Evolutionary conservation across 2,888 invertebrate genomes (phyloP), one percentile per base, ranked within the genome.

Genomic region (Sepiola atlantica): DNA sequence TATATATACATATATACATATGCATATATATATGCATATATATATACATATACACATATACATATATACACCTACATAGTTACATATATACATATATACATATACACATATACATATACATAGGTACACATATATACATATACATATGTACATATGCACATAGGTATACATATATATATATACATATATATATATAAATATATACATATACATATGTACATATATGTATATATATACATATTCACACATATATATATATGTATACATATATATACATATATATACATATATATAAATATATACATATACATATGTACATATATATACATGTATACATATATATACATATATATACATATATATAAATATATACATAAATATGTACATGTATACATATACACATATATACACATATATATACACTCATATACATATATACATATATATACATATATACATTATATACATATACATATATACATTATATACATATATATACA

Each of bases 291-390:
- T 32, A 32, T 32, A 35, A 16, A 16, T 24, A 20, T n/a, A 91
- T 3, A n/a, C 4, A 91, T 91, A 24, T n/a, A 91, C n/a, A 91
- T n/a, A 91, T 21, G n/a, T n/a, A 91, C 20, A 91, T 91, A 91
- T 91, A 91, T 91, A 91, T 91, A 91, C 20, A 91, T 91, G 20
- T 91, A 91, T n/a, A 91, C n/a, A 91, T 91, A 35, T 91, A 91
- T 91, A 91, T 91, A 91, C n/a, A 91, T 91, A n/a, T 91, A 91
- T n/a, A 91, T 91, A 91, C n/a, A 24, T n/a, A 35, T 91, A 91
- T 91, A 91, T 91, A 91, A 4, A 91, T 91, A n/a, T 91, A 91
- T 91, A 91, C 20, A 91, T n/a, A 24, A 4, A 91, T n/a, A 35
- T n/a, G n/a, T n/a, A 91, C 35, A 91, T n/a, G n/a, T n/a, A n/a